A percentile compares a stretch with the other conserved stretches of the same genome.
Evolutionary conservation across 2,888 invertebrate genomes (phyloP).

Genomic region (Adelognathus sp.): DNA sequence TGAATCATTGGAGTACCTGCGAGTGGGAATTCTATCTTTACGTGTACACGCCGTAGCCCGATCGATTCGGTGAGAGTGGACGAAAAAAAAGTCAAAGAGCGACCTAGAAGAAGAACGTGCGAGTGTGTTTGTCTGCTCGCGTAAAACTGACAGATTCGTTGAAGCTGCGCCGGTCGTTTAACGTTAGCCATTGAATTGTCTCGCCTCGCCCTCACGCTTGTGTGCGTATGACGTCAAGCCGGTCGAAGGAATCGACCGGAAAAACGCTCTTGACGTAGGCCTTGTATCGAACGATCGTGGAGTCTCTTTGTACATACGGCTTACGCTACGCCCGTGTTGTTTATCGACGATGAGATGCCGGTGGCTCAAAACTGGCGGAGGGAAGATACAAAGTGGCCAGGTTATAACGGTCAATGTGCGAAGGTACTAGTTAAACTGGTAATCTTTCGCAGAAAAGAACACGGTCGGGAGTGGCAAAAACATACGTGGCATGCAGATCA

Average conservation of each 20-base stretch:
- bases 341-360: not conserved
- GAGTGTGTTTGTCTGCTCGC: not conserved
- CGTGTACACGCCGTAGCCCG: not conserved
- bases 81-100: not conserved
- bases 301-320: not conserved
- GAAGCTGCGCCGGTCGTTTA: conserved; percentile 24
- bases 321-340: not conserved
- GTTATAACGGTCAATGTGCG: not conserved
- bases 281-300: not conserved
- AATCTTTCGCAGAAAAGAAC: not conserved
- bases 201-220: not conserved
- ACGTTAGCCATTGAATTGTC: conserved; percentile 5
- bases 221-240: conserved; percentile 42
- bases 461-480: not conserved
- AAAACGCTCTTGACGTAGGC: not conserved
- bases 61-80: conserved; percentile 3
- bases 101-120: not conserved
- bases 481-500: not conserved
- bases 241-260: conserved; percentile 60
- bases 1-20: not conserved
- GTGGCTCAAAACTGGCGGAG: not conserved
- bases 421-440: not conserved
- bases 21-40: not conserved
- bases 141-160: not conserved
- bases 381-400: not conserved